phyloP scores from a whole-genome alignment of 2,113 vertebrate species.

The Mormyrus iriodes region DNA sequence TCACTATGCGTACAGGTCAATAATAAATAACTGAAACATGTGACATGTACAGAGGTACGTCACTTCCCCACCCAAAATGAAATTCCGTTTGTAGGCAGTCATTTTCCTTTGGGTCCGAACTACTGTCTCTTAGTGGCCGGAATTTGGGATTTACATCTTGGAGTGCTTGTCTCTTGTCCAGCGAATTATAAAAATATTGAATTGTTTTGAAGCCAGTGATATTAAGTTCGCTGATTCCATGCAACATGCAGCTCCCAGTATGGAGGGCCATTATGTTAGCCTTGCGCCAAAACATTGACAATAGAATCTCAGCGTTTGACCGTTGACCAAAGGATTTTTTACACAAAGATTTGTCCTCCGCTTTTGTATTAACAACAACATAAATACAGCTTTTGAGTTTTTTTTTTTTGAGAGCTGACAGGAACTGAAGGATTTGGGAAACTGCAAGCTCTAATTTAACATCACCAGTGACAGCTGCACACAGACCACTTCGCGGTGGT shows the following conservation, averaged over 20 bases:
- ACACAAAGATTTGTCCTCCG: neutral
- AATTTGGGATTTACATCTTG: neutral
- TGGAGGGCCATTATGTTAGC: neutral
- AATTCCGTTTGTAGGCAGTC: neutral
- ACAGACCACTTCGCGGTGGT: slow-evolving; percentile 34
- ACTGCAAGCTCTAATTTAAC: slow-evolving; percentile 13
- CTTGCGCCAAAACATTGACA: neutral
- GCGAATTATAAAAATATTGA: neutral
- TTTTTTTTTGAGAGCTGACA: neutral
- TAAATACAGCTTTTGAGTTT: neutral
- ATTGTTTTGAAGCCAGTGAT: neutral
- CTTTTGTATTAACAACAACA: neutral
- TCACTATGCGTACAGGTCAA: neutral
- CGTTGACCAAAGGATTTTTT: neutral
- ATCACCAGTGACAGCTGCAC: slow-evolving; percentile 20
- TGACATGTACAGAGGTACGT: neutral
- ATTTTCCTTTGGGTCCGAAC: slow-evolving; percentile 1
- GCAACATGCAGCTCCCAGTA: neutral
- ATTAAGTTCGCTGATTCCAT: neutral
- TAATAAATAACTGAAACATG: slow-evolving; percentile 8
- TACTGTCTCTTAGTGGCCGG: neutral
- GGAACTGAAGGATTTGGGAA: slow-evolving; percentile 21
- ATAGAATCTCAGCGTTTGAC: neutral
- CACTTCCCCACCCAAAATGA: slow-evolving; percentile 3
- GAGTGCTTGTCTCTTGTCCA: neutral